These are phyloP conservation scores for Drosophila suboccidentalis DNA, from an alignment of 2,888 invertebrate species.

Conservation along the genomic window DNA sequence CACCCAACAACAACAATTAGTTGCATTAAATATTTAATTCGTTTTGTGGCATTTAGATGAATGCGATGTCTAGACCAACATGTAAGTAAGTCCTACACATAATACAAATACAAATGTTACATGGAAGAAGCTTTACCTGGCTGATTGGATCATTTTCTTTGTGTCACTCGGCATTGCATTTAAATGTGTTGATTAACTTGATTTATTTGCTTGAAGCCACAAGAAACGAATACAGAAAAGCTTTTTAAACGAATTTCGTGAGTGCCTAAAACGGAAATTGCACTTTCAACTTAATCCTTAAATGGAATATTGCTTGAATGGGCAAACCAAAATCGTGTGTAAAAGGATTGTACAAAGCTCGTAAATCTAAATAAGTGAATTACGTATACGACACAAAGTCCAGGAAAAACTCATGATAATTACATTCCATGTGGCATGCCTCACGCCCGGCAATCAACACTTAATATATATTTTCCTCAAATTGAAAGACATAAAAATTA, in stretches of 20 bases:
- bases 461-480: slow-evolving; percentile 7
- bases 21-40: slow-evolving; percentile 55
- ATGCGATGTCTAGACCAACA: slow-evolving; percentile 44
- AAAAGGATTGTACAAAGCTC: not conserved
- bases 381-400: slow-evolving; percentile 19
- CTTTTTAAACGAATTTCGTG: not conserved
- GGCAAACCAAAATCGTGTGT: not conserved
- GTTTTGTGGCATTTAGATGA: slow-evolving; percentile 24
- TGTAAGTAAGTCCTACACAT: not conserved
- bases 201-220: slow-evolving; percentile 32
- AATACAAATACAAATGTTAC: not conserved
- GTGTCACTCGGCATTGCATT: slow-evolving; percentile 40
- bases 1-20: slow-evolving; percentile 41
- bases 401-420: slow-evolving; percentile 16
- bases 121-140: slow-evolving; percentile 14
- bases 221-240: not conserved
- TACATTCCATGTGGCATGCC: slow-evolving; percentile 25
- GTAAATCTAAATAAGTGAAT: slow-evolving; percentile 8
- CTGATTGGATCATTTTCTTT: slow-evolving; percentile 33
- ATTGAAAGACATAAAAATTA: too few relatives aligned
- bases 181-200: slow-evolving; percentile 59
- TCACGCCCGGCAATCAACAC: slow-evolving; percentile 9
- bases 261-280: not conserved
- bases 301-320: not conserved
- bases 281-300: slow-evolving; percentile 5